These are phyloP conservation scores for Charaxes varanes DNA, from an alignment of 1,140 invertebrate species.

Conservation along the genomic window DNA sequence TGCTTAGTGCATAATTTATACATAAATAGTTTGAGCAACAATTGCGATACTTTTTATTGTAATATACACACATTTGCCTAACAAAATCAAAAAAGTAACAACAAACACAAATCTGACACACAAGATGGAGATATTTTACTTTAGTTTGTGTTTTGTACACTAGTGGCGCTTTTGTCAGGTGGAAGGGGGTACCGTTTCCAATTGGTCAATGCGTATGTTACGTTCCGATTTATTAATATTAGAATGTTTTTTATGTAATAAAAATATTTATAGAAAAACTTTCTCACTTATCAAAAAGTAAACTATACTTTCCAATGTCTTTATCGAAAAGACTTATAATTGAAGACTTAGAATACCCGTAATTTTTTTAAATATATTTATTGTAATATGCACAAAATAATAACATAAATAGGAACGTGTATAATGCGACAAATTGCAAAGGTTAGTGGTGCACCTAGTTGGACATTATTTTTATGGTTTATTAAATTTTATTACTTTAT, in stretches of 20 bases:
- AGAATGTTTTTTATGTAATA: too few relatives aligned
- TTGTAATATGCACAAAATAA: too few relatives aligned
- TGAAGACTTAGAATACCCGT: too few relatives aligned
- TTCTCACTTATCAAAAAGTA: not conserved
- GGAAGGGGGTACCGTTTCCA: slow-evolving; percentile 33
- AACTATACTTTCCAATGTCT: too few relatives aligned
- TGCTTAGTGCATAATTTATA: slow-evolving; percentile 23
- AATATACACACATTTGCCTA: slow-evolving; percentile 50
- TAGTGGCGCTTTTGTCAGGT: slow-evolving; percentile 42
- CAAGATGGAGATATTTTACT: slow-evolving; percentile 73
- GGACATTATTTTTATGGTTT: slow-evolving; percentile 5
- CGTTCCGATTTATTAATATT: slow-evolving; percentile 43
- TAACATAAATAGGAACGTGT: slow-evolving; percentile 35
- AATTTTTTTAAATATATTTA: too few relatives aligned
- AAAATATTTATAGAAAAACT: slow-evolving; percentile 5
- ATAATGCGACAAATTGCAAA: slow-evolving; percentile 38
- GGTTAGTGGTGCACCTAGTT: slow-evolving; percentile 14
- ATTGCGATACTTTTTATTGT: slow-evolving; percentile 43
- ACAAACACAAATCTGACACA: slow-evolving; percentile 75
- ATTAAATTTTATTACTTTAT: slow-evolving; percentile 24
- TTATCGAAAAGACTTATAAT: too few relatives aligned
- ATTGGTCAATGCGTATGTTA: slow-evolving; percentile 39
- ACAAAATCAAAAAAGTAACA: slow-evolving; percentile 67
- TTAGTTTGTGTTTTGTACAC: slow-evolving; percentile 57
- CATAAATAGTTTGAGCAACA: slow-evolving; percentile 22